Evolutionary conservation across 2,113 vertebrate species (phyloP).

Genomic region (Pelecanus crispus): DNA sequence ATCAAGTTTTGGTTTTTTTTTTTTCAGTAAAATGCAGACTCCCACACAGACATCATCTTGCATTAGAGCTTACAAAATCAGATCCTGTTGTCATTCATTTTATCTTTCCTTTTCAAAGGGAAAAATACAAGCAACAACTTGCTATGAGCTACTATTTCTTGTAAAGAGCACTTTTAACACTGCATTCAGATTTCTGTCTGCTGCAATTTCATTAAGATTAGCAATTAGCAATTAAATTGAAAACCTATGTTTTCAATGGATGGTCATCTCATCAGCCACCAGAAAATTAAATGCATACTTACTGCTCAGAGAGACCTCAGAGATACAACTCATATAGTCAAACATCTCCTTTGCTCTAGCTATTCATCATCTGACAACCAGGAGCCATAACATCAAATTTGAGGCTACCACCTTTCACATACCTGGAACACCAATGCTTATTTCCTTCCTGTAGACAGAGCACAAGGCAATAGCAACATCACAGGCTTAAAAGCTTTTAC

Average conservation of each 20-base stretch:
- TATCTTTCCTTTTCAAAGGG: neutral
- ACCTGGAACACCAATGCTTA: neutral
- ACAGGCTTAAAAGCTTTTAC: neutral
- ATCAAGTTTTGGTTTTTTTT: neutral
- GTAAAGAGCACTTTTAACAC: neutral
- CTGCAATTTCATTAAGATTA: neutral
- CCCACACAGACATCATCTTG: neutral
- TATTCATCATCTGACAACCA: neutral
- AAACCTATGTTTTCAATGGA: neutral
- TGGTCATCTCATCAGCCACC: neutral
- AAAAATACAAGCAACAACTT: neutral
- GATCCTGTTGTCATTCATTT: neutral
- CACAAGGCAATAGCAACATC: neutral
- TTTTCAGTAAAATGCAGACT: neutral
- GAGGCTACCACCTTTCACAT: neutral
- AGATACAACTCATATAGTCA: neutral
- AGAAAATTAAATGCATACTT: neutral
- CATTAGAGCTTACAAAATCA: neutral
- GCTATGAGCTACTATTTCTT: neutral
- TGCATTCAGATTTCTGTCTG: neutral
- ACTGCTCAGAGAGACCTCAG: neutral
- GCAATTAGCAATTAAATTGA: too few relatives aligned
- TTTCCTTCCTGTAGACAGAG: neutral
- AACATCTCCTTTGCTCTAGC: neutral
- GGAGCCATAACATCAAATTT: neutral